Percentiles rank a stretch among this genome's conserved stretches.
Evolutionary conservation across 2,888 invertebrate species (phyloP).

Genomic region (Monoplex corrugatus): DNA sequence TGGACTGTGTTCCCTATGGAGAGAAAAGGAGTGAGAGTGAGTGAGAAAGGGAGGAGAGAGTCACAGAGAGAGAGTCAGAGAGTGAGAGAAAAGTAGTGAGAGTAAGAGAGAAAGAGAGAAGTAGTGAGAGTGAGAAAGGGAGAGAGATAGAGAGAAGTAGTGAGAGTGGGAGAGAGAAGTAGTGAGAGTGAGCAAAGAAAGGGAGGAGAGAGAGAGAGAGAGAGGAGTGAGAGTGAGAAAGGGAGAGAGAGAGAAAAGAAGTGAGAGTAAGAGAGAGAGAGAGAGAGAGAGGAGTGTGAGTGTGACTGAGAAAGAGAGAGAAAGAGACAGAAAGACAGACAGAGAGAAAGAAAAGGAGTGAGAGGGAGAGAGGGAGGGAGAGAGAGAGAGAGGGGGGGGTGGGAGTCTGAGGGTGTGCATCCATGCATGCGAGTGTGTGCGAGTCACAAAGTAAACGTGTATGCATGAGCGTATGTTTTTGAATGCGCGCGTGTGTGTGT

Average conservation of each 20-base stretch:
- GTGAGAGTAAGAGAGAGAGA: not conserved
- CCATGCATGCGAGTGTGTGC: not conserved
- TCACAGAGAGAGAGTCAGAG: too few relatives aligned
- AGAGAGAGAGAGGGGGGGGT: not conserved
- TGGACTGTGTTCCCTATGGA: too few relatives aligned
- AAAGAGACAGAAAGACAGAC: not conserved
- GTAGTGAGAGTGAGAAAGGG: not conserved
- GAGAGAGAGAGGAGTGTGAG: not conserved
- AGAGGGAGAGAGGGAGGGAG: slow-evolving; percentile 8
- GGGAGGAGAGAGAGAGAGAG: not conserved
- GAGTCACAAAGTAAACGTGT: slow-evolving; percentile 29
- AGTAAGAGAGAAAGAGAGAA: not conserved
- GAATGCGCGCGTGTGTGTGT: slow-evolving; percentile 2
- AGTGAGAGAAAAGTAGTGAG: not conserved
- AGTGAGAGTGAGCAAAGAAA: not conserved
- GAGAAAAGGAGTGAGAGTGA: not conserved
- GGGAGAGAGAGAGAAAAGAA: not conserved
- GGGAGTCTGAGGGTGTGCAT: not conserved
- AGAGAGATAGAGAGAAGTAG: not conserved
- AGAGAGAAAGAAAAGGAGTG: slow-evolving; percentile 8
- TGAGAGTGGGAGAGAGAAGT: not conserved
- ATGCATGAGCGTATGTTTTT: slow-evolving; percentile 30
- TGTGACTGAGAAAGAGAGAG: not conserved
- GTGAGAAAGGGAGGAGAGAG: not conserved
- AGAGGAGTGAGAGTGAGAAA: too few relatives aligned